Evolutionary conservation across 1,140 invertebrate genomes (phyloP), one percentile per base, ranked within the genome.

Genomic region (Nephila pilipes): DNA sequence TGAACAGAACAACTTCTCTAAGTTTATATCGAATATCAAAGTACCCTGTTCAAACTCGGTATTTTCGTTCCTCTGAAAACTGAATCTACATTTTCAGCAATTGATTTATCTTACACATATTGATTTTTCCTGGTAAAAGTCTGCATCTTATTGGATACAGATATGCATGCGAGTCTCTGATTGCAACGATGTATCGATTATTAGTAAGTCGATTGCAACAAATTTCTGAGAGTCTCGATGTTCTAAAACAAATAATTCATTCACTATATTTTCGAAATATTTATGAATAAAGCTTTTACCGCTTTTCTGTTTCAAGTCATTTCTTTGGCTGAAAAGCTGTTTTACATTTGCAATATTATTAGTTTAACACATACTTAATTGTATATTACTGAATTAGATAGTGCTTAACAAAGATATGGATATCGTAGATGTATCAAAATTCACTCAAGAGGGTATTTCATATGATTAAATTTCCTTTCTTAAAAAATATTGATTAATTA

Each of bases 81-180:
- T 36, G 69, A 36, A 32, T 36, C 29, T 20, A 18, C 5, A 29
- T 20, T 32, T 75, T 32, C 12, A 36, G 69, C 14, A 32, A 75
- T 75, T 75, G 69, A 75, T 75, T 75, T 75, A 75, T 36, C 69
- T 36, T 36, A 36, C 29, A 32, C 18, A 2, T 36, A 75, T 75
- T 75, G 69, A 75, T 36, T 75, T 18, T 36, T 36, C 29, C 16
- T 18, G 25, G 69, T 16, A 32, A 75, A 75, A 32, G 69, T 75
- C 29, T 75, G 16, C 69, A 20, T 75, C 69, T 32, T 75, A 75
- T 75, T 75, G 69, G 29, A 75, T 75, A 75, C 16, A 36, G 69
- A 32, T 75, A 75, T 36, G 25, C 65, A 32, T 75, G 65, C 16
- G 69, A 75, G 29, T 75, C 18, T 75, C 16, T 75, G 69, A 75